Percentiles rank a stretch among this genome's conserved stretches.
phyloP scores from a whole-genome alignment of 2,888 invertebrate genomes.

The Parnassius smintheus region DNA sequence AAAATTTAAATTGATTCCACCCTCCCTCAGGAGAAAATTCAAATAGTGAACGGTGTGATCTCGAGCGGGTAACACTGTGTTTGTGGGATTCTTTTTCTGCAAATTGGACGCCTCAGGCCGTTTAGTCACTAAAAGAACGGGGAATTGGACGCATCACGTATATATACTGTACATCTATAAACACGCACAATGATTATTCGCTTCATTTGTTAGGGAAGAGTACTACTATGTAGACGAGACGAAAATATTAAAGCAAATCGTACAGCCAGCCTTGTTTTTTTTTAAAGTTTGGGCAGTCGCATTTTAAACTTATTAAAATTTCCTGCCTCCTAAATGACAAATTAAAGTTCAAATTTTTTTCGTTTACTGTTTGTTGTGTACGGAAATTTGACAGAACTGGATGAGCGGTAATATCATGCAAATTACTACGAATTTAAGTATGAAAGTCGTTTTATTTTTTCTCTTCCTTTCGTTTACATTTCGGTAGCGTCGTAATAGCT shows the following conservation, averaged over 20 bases:
- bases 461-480: slow-evolving; percentile 56
- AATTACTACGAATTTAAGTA: slow-evolving; percentile 66
- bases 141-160: slow-evolving; percentile 40
- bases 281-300: slow-evolving; percentile 29
- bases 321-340: slow-evolving; percentile 44
- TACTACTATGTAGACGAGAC: slow-evolving; percentile 18
- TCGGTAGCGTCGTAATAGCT: slow-evolving; percentile 62
- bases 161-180: slow-evolving; percentile 45
- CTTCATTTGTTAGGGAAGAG: slow-evolving; percentile 60
- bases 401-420: slow-evolving; percentile 73
- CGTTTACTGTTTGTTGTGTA: slow-evolving; percentile 59
- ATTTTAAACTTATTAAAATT: slow-evolving; percentile 52
- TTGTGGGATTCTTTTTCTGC: slow-evolving; percentile 77
- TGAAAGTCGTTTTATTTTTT: slow-evolving; percentile 66
- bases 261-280: slow-evolving; percentile 17
- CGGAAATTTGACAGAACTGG: slow-evolving; percentile 45
- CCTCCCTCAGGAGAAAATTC: slow-evolving; percentile 72
- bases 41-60: slow-evolving; percentile 78
- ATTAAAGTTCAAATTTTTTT: slow-evolving; percentile 28
- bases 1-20: slow-evolving; percentile 81
- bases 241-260: slow-evolving; percentile 16
- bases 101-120: slow-evolving; percentile 77
- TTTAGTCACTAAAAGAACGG: slow-evolving; percentile 65
- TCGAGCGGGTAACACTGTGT: slow-evolving; percentile 70
- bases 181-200: slow-evolving; percentile 55